phyloP scores from a whole-genome alignment of 2,888 invertebrate species.

The Nemotelus nigrinus region DNA sequence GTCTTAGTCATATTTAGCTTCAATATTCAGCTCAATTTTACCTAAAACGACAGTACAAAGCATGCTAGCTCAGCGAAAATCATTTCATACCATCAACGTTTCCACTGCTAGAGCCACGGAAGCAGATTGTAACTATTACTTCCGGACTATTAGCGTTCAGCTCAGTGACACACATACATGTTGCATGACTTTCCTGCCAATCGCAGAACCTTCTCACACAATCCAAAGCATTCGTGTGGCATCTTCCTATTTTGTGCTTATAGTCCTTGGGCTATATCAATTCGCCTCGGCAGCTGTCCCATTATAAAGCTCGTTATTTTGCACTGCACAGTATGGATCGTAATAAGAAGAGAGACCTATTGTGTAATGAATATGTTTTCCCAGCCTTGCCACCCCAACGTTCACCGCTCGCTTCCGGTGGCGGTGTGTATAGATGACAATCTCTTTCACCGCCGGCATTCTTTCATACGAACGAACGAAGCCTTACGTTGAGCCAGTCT shows the following conservation, averaged over 20 bases:
- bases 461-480: neutral
- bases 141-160: constrained; percentile 27
- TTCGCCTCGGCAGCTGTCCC: constrained; percentile 5
- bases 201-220: constrained; percentile 3
- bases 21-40: too few species aligned
- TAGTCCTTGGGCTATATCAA: constrained; percentile 12
- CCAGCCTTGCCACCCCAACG: neutral
- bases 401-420: constrained; percentile 20
- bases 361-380: constrained; percentile 18
- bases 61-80: too few species aligned
- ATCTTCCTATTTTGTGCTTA: neutral
- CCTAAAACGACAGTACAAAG: too few species aligned
- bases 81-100: too few species aligned
- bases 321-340: neutral
- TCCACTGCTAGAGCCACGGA: too few species aligned
- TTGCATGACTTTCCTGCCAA: constrained; percentile 24
- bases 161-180: neutral
- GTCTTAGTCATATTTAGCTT: too few species aligned
- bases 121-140: neutral
- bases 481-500: neutral
- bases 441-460: neutral
- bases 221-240: neutral
- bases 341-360: neutral
- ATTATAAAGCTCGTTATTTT: constrained; percentile 17
- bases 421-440: neutral